phyloP scores from a whole-genome alignment of 2,113 vertebrate genomes.

The Tupaia tana region DNA sequence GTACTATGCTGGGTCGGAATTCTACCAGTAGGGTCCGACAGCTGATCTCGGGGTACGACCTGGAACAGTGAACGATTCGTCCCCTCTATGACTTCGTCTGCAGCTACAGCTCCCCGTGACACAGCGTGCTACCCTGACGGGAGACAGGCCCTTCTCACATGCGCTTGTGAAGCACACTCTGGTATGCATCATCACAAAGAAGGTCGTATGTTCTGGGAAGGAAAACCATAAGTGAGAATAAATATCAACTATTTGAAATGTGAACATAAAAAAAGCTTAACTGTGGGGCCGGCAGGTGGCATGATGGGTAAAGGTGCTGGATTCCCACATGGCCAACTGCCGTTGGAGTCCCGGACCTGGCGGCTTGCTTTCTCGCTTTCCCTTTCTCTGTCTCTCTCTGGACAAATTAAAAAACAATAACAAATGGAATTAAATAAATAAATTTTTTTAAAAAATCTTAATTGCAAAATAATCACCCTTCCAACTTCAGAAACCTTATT shows the following conservation, averaged over 20 bases:
- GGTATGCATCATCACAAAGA: not conserved
- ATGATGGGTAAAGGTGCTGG: too few species aligned
- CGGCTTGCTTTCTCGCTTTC: too few species aligned
- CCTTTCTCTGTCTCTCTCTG: too few species aligned
- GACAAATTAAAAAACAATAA: too few species aligned
- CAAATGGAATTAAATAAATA: too few species aligned
- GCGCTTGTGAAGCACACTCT: too few species aligned
- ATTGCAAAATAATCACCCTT: not conserved
- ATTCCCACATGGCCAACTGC: too few species aligned
- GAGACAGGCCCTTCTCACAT: too few species aligned
- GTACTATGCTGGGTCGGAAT: rapidly evolving
- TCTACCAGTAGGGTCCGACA: not conserved
- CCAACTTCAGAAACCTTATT: not conserved
- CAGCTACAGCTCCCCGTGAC: not conserved
- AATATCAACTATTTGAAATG: constrained; percentile 31
- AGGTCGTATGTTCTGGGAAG: not conserved
- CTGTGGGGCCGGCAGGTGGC: too few species aligned
- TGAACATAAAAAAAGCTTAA: constrained; percentile 38
- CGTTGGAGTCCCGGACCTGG: too few species aligned
- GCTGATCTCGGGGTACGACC: not conserved
- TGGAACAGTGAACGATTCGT: not conserved
- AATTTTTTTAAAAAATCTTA: constrained; percentile 44
- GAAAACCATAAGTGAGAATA: constrained; percentile 16
- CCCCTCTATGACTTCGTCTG: not conserved
- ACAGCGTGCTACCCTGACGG: not conserved